Conservation (phyloP, 2,113 vertebrate genomes). For the Balaenoptera acutorostrata region DNA sequence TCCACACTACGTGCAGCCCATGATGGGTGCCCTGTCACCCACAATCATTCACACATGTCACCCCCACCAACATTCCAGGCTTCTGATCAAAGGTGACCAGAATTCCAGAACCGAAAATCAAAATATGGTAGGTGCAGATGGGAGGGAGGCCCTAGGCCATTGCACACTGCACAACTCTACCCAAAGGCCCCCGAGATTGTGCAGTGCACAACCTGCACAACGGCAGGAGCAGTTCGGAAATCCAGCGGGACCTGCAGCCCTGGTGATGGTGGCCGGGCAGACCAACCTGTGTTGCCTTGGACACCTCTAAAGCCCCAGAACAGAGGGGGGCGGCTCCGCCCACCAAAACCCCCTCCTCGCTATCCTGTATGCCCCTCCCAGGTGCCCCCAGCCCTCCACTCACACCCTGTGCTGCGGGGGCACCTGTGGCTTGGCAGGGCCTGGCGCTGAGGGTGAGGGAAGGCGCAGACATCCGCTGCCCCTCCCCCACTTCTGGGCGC, state of each 20-base stretch:
- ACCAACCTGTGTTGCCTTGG: neutral
- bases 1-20: rapidly evolving
- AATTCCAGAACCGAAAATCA: neutral
- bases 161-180: rapidly evolving
- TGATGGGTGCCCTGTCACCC: neutral
- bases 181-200: rapidly evolving
- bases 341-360: neutral
- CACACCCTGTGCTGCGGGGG: neutral
- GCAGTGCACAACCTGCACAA: neutral
- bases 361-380: rapidly evolving
- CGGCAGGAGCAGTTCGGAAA: rapidly evolving
- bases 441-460: neutral
- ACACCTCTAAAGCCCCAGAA: neutral
- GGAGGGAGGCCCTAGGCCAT: neutral
- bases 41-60: neutral
- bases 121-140: neutral
- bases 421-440: conserved; percentile 59
- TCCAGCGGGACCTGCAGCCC: rapidly evolving
- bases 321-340: neutral
- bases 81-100: neutral
- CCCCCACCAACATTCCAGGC: neutral
- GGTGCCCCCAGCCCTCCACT: neutral
- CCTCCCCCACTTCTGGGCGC: conserved; percentile 36
- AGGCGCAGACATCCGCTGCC: neutral
- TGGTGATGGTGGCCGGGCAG: rapidly evolving